Percentiles rank a stretch among this genome's conserved stretches.
These are phyloP conservation scores for Oryzias melastigma DNA, from an alignment of 2,113 vertebrate species.

Conservation along the genomic window DNA sequence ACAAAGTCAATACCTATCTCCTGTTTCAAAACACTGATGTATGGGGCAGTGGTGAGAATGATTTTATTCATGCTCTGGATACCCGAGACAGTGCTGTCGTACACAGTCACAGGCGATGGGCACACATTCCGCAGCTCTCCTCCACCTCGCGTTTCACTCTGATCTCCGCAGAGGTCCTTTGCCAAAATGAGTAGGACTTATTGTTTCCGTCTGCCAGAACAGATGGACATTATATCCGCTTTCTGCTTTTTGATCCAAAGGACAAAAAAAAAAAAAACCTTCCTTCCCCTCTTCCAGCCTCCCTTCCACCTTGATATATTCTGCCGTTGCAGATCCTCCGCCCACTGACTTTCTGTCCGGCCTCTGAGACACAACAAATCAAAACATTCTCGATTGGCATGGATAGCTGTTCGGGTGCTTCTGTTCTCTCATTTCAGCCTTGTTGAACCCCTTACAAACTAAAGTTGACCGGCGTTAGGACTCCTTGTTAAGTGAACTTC, in stretches of 20 bases:
- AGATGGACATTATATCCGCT: conserved; percentile 71
- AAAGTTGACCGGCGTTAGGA: conserved; percentile 26
- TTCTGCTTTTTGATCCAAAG: conserved; percentile 43
- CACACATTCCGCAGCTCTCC: conserved; percentile 53
- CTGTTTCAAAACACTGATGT: conserved; percentile 45
- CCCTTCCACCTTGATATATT: conserved; percentile 41
- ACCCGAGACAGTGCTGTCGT: conserved; percentile 52
- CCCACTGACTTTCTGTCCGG: conserved; percentile 32
- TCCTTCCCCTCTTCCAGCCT: conserved; percentile 32
- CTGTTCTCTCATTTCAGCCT: conserved; percentile 36
- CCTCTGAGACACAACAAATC: conserved; percentile 39
- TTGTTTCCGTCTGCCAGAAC: conserved; percentile 68
- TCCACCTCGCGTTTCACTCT: conserved; percentile 48
- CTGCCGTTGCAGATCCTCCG: conserved; percentile 14
- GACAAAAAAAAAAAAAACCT: conserved; percentile 45
- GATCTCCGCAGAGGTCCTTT: conserved; percentile 57
- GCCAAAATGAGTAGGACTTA: conserved; percentile 53
- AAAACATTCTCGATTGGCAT: conserved; percentile 38
- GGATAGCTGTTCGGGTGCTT: conserved; percentile 36
- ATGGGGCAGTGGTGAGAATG: conserved; percentile 41
- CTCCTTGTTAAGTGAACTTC: conserved; percentile 29
- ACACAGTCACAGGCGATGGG: conserved; percentile 19
- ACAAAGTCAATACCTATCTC: conserved; percentile 19
- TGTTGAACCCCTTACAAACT: conserved; percentile 23
- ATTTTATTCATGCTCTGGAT: conserved; percentile 55